Percentiles rank a stretch among this genome's conserved stretches.
phyloP scores from a whole-genome alignment of 92 coral and sea anemone species.

The Epizoanthus stellaris region DNA sequence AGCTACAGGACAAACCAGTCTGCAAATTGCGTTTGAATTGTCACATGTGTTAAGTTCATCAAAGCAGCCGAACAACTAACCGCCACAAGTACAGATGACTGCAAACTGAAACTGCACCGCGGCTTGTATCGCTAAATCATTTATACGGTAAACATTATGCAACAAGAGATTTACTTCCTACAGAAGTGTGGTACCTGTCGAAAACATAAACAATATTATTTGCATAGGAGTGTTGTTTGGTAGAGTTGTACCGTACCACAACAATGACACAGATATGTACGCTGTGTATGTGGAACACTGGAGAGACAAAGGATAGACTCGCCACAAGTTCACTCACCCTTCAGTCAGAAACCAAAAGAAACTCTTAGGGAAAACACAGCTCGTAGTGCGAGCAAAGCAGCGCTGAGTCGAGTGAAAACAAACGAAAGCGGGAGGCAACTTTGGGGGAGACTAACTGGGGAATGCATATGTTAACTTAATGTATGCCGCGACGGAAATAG shows the following conservation, averaged over 20 bases:
- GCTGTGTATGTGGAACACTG: too few relatives aligned
- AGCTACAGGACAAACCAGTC: neutral
- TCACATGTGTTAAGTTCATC: neutral
- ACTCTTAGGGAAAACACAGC: too few relatives aligned
- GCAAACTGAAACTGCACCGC: conserved; percentile 12
- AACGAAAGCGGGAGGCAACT: too few relatives aligned
- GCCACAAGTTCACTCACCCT: too few relatives aligned
- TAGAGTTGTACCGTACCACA: neutral
- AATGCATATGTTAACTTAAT: too few relatives aligned
- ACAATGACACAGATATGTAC: neutral
- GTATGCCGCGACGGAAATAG: too few relatives aligned
- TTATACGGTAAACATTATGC: conserved; percentile 16
- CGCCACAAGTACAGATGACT: conserved; percentile 9
- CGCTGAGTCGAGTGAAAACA: too few relatives aligned
- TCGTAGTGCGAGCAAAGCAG: too few relatives aligned
- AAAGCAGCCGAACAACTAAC: neutral
- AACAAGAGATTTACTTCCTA: conserved; percentile 9
- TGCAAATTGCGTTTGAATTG: neutral
- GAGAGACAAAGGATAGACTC: too few relatives aligned
- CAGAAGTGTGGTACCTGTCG: conserved; percentile 4
- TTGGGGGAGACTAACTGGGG: too few relatives aligned
- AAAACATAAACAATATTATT: conserved; percentile 24
- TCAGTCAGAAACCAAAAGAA: too few relatives aligned
- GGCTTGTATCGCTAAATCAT: conserved; percentile 36
- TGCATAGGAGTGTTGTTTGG: conserved; percentile 15